Percentiles rank a stretch among this genome's conserved stretches.
Conservation (phyloP, 2,113 vertebrate genomes). For the Platysteira castanea region DNA sequence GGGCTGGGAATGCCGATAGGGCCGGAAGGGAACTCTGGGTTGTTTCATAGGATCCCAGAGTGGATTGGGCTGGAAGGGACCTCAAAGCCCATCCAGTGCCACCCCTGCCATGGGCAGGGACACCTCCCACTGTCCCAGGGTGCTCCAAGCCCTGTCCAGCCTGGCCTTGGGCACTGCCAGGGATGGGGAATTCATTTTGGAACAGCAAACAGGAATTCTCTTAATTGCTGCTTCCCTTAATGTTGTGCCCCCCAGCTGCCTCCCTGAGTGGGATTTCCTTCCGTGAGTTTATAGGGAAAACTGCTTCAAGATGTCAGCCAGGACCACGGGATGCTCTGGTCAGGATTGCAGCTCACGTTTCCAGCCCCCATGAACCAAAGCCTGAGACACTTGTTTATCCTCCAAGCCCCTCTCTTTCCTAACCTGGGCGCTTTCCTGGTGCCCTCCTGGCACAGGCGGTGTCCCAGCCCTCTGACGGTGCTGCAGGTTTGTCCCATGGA, state of each 20-base stretch:
- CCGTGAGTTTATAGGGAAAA: background rate
- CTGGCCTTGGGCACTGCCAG: background rate
- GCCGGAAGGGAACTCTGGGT: background rate
- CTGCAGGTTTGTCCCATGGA: background rate
- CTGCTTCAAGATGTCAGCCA: background rate
- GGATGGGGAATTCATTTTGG: background rate
- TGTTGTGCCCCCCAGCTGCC: background rate
- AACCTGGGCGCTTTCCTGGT: fast-evolving
- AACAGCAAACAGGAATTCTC: background rate
- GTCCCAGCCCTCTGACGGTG: background rate
- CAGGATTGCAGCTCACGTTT: background rate
- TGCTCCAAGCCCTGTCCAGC: fast-evolving
- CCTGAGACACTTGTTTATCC: fast-evolving
- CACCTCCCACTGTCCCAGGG: background rate
- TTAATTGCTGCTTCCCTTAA: fast-evolving
- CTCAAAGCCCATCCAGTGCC: background rate
- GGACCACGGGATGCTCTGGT: background rate
- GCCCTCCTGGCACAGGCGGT: background rate
- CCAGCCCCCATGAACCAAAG: background rate
- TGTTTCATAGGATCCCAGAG: background rate
- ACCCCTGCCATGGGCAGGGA: background rate
- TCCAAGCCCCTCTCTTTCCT: background rate
- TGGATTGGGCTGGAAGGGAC: background rate
- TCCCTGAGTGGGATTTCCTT: background rate
- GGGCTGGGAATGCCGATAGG: background rate